These are phyloP conservation scores for Lacanobia oleracea DNA, from an alignment of 2,888 invertebrate species.

Conservation along the genomic window DNA sequence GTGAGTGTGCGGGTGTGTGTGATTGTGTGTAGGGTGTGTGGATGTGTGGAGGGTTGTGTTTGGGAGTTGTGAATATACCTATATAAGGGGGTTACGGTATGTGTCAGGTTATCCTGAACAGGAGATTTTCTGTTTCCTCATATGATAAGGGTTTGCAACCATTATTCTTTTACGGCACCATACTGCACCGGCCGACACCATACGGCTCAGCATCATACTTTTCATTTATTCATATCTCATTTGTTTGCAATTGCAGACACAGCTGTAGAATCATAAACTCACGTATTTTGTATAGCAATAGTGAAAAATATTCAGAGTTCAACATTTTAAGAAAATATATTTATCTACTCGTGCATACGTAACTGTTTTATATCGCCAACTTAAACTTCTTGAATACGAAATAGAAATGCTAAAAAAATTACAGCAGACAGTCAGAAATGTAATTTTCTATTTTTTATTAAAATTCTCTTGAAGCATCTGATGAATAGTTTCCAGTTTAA, in stretches of 20 bases:
- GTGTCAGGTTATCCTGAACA: too few species aligned
- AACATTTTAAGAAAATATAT: background rate
- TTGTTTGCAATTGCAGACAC: background rate
- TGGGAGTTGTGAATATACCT: too few species aligned
- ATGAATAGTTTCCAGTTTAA: constrained; percentile 23
- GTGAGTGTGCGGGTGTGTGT: too few species aligned
- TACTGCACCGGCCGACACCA: too few species aligned
- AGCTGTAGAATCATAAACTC: background rate
- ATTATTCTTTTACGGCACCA: too few species aligned
- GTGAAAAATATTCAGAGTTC: background rate
- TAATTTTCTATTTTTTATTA: constrained; percentile 29
- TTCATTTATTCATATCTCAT: too few species aligned
- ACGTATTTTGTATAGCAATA: background rate
- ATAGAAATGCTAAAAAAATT: constrained; percentile 1
- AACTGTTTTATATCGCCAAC: background rate
- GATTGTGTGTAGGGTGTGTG: too few species aligned
- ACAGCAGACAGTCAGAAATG: constrained; percentile 15
- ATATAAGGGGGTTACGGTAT: too few species aligned
- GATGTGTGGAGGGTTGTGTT: too few species aligned
- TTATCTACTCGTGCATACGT: constrained; percentile 1
- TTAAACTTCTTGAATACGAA: constrained; percentile 29
- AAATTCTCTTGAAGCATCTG: constrained; percentile 16
- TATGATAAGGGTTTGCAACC: too few species aligned
- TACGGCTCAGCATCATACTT: too few species aligned
- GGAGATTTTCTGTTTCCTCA: too few species aligned